Evolutionary conservation across 2,888 invertebrate species (phyloP), one percentile per base, ranked within the genome.

Genomic region (Brachynemurus nebulosus): DNA sequence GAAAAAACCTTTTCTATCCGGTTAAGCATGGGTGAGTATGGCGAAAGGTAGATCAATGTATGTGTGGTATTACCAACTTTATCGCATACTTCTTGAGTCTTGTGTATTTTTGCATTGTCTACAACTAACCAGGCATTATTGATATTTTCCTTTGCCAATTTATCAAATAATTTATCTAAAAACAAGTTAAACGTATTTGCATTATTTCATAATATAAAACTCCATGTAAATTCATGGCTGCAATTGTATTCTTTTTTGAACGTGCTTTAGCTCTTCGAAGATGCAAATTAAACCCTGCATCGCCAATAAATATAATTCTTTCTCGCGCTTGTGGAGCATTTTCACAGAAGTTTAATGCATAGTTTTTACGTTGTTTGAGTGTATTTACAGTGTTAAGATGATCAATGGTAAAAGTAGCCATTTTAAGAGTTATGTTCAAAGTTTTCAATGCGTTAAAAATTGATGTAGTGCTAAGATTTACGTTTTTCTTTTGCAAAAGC

Each of bases 211-310:
- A 12, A 34, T 6, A 34, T 34, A 34, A 34, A 5, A 34, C 6
- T 34, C 34, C 34, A 8, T 34, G 34, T 34, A 34, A 8, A n/a
- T 34, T 34, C 34, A 34, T 34, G 12, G 34, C 34, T 34, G 34
- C 34, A 6, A 34, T 14, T 9, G 14, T 34, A 12, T 34, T 14
- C 7, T 8, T 34, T n/a, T 34, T 34, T 14, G 34, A 12, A 6
- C 34, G 34, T 8, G 34, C 34, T 14, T n/a, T 34, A 6, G n/a
- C 6, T 6, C 8, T 5, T 12, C 34, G 34, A 5, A 34, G 6
- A 12, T 34, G 34, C 7, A 6, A 34, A 34, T 34, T 34, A n/a
- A 34, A 34, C 5, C n/a, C 34, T 8, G 12, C 6, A 6, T 34
- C 34, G 12, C 12, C n/a, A 6, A 34, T 34, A n/a, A 34, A 34